Conservation (phyloP, 2,113 vertebrate species). For the Apaloderma vittatum region DNA sequence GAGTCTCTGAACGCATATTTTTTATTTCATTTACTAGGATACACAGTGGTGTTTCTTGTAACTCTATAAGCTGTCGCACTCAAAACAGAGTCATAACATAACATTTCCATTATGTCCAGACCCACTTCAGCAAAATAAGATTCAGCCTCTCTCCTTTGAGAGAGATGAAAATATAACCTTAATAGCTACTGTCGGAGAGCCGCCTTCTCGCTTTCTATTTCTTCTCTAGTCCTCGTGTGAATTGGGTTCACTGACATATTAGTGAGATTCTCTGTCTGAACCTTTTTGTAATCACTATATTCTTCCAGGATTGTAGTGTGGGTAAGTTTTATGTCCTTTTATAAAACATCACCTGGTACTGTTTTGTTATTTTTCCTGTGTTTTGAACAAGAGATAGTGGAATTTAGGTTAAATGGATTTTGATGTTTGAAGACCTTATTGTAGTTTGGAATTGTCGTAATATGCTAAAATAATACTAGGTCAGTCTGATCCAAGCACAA, state of each 20-base stretch:
- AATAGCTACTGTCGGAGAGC: not conserved
- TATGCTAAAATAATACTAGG: not conserved
- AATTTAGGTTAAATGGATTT: not conserved
- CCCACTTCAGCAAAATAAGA: slow-evolving; percentile 3
- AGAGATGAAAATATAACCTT: slow-evolving; percentile 12
- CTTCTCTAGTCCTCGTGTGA: not conserved
- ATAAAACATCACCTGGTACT: not conserved
- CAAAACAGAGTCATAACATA: slow-evolving; percentile 7
- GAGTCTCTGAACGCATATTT: not conserved
- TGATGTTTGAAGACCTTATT: not conserved
- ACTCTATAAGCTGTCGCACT: slow-evolving; percentile 22
- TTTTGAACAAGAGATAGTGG: not conserved
- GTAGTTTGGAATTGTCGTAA: not conserved
- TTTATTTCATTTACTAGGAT: slow-evolving; percentile 32
- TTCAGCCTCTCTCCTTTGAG: not conserved
- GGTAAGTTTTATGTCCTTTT: not conserved
- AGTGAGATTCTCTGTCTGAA: not conserved
- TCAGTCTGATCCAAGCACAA: not conserved
- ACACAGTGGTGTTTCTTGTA: not conserved
- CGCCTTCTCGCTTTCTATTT: not conserved
- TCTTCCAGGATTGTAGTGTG: not conserved
- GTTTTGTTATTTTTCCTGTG: not conserved
- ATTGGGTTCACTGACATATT: not conserved
- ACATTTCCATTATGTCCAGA: slow-evolving; percentile 30
- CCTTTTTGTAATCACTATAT: not conserved